phyloP scores from a whole-genome alignment of 2,888 invertebrate species.

The Meiosimyza platycephala region DNA sequence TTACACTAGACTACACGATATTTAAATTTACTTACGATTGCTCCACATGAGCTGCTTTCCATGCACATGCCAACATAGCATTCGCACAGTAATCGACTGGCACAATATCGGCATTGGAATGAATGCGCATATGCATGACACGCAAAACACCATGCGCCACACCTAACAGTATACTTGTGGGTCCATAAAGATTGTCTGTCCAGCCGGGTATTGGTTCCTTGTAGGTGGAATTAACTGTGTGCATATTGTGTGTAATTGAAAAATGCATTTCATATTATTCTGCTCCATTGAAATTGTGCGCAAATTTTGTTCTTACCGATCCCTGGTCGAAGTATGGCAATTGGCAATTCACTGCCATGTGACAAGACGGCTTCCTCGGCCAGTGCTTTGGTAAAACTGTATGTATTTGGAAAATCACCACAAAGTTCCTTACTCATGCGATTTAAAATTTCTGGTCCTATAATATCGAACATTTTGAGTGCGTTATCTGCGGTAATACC shows the following conservation, averaged over 20 bases:
- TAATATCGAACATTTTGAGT: slow-evolving; percentile 56
- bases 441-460: slow-evolving; percentile 62
- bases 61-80: slow-evolving; percentile 65
- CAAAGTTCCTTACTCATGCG: slow-evolving; percentile 55
- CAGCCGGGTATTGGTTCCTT: slow-evolving; percentile 73
- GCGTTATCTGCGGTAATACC: slow-evolving; percentile 61
- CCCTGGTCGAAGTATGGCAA: slow-evolving; percentile 78
- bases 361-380: slow-evolving; percentile 73
- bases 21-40: slow-evolving; percentile 10
- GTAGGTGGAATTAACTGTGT: slow-evolving; percentile 67
- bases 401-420: slow-evolving; percentile 73
- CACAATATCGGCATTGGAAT: slow-evolving; percentile 64
- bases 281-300: background rate
- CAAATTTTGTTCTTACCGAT: slow-evolving; percentile 68
- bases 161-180: slow-evolving; percentile 67
- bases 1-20: background rate
- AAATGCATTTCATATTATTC: background rate
- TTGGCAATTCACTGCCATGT: slow-evolving; percentile 72
- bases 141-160: slow-evolving; percentile 73
- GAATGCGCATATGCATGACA: slow-evolving; percentile 56
- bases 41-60: slow-evolving; percentile 64
- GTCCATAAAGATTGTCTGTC: slow-evolving; percentile 78
- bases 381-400: slow-evolving; percentile 78
- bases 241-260: background rate
- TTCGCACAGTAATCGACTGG: slow-evolving; percentile 69